Percentiles rank a stretch among this genome's conserved stretches.
phyloP scores from a whole-genome alignment of 30 jellyfish, hydroid and myxozoan genomes.

The Aurelia sp. region DNA sequence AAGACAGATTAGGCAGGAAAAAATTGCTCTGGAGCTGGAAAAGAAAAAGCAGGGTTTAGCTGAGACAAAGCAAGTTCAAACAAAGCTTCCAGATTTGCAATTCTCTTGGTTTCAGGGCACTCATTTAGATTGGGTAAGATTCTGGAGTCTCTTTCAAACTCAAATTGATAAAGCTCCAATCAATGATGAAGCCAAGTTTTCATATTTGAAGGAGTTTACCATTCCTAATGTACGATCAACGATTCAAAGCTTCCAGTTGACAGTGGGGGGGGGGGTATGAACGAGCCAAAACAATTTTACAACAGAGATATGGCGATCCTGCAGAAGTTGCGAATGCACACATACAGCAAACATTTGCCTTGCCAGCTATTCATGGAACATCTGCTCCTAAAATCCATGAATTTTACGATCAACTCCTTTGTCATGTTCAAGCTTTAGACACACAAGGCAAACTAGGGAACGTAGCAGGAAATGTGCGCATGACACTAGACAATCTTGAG shows the following conservation, averaged over 20 bases:
- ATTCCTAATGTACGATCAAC: conserved; percentile 41
- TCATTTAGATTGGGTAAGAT: conserved; percentile 69
- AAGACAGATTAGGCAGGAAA: too few species aligned
- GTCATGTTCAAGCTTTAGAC: conserved; percentile 44
- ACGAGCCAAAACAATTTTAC: conserved; percentile 51
- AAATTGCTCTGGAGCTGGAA: conserved; percentile 48
- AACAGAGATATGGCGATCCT: conserved; percentile 47
- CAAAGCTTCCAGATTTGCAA: conserved; percentile 55
- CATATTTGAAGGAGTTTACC: too few species aligned
- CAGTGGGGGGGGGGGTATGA: conserved; percentile 52
- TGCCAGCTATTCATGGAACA: conserved; percentile 50
- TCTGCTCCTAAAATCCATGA: conserved; percentile 44
- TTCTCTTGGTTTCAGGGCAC: conserved; percentile 60
- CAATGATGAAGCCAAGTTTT: conserved; percentile 42
- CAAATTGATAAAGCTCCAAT: too few species aligned
- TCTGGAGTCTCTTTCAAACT: too few species aligned
- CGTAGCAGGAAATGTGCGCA: conserved; percentile 46
- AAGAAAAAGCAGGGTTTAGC: conserved; percentile 43
- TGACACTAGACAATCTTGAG: too few species aligned
- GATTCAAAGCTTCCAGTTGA: conserved; percentile 43
- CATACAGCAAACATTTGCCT: conserved; percentile 48
- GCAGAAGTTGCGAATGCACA: conserved; percentile 70
- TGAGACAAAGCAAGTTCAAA: conserved; percentile 28
- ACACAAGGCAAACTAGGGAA: conserved; percentile 46
- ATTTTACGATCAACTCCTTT: conserved; percentile 35